Base-by-base conservation (phyloP, 2,888 invertebrate species). In the Autographa pulchrina region DNA sequence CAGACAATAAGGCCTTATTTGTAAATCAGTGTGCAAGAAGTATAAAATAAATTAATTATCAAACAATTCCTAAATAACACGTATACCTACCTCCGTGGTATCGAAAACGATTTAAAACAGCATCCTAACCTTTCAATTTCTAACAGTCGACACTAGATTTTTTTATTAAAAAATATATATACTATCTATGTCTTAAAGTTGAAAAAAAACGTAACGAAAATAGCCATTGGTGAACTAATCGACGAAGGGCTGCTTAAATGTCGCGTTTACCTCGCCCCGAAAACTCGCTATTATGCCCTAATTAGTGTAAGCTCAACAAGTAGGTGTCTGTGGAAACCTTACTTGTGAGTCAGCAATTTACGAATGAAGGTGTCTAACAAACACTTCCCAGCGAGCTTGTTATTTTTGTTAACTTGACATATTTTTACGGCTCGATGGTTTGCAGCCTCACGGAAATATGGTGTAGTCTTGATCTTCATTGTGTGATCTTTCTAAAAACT, bases 391-490 rank as follows among this genome's bases (percentile, higher is more conserved):
- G 16, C 25, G 31, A 25, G 63, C 75, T 70, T 77, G 80, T 70
- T 79, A 70, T 70, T 70, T 75, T 79, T 6, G 62, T 75, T 43
- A 67, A 62, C 76, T 77, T 77, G 80, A 80, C 80, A 75, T 67
- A 61, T 80, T 70, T 77, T 56, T 67, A 54, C 35, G 61, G 18
- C 38, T 25, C 59, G 56, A 56, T 35, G 20, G 41, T 60, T 48
- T 3, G 0, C 4, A 20, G 14, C 41, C 20, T 9, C 6, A 20
- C 20, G 35, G 13, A 14, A 69, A 58, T 18, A 52, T 78, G 60
- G 6, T 31, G 65, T n/a, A 66, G 80, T 66, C 75, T 58, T 38
- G 0, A 11, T 11, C 38, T 11, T 11, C 7, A 11, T 38, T 38
- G 38, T 38, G 11, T 38, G 11, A 11, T 8, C 11, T 38, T 38